Base-by-base conservation (phyloP, 2,888 invertebrate genomes). In the Drosophila hamatofila region DNA sequence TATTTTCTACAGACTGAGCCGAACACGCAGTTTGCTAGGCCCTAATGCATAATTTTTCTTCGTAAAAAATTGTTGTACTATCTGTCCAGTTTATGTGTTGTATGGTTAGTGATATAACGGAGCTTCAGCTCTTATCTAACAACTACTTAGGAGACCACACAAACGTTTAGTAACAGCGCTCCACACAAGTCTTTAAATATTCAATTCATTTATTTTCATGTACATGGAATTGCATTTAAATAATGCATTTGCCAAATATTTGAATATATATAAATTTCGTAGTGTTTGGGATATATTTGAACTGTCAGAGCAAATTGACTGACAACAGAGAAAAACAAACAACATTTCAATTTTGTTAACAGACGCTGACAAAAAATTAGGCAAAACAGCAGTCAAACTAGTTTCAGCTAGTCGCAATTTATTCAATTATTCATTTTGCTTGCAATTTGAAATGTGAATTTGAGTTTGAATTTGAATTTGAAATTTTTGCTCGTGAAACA, bases 401-500 rank as follows among this genome's bases (percentile, higher is more conserved):
- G 39, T 63, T 85, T 67, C 70, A 77, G 65, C 80, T 65, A 39
- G 67, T 67, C 46, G 67, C 35, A 75, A 60, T 63, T 57, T 64
- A 83, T 81, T 85, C 80, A 88, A 86, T 88, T 85, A 88, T 81
- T 75, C 80, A 88, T 88, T 80, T 78, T 72, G 84, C 71, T 72
- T 81, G 76, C 75, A 86, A 76, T 83, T 78, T 71, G 44, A 48
- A 81, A 84, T 75, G 76, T 52, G 67, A 69, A 78, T 78, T 82
- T 80, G 62, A 78, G 69, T 78, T 80, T 82, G 62, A 81, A 71
- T 82, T 78, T 73, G 46, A 46, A 80, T 78, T 83, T 82, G 64
- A 65, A 77, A 81, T 82, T 83, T 81, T 71, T 25, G 73, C 65
- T 62, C 67, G 59, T 70, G 76, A 81, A 83, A 83, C 82, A 84